A percentile compares a stretch with the other conserved stretches of the same genome.
Evolutionary conservation across 2,888 invertebrate species (phyloP).

Genomic region (Drosophila monieri): DNA sequence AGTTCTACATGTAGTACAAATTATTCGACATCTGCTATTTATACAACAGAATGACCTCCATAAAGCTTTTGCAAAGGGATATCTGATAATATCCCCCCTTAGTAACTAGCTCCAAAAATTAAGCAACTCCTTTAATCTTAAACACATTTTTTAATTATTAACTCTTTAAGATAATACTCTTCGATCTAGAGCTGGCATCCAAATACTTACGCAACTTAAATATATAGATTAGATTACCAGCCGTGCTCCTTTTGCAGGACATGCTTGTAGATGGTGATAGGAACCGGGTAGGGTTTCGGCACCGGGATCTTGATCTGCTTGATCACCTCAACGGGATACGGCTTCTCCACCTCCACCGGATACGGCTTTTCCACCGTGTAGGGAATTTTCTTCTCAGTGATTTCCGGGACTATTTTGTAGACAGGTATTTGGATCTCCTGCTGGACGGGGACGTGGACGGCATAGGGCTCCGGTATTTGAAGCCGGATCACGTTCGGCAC

Average conservation of each 20-base stretch:
- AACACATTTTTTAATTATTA: constrained; percentile 13
- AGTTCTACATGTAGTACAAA: background rate
- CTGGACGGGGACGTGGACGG: constrained; percentile 88
- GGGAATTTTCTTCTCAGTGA: constrained; percentile 89
- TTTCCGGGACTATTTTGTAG: constrained; percentile 89
- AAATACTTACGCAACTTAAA: constrained; percentile 7
- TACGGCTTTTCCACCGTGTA: constrained; percentile 89
- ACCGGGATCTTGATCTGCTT: constrained; percentile 89
- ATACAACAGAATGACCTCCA: background rate
- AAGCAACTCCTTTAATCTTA: background rate
- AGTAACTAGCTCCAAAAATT: background rate
- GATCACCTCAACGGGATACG: constrained; percentile 90
- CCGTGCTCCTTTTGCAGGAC: constrained; percentile 86
- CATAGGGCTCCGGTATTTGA: constrained; percentile 90
- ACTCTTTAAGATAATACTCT: constrained; percentile 8
- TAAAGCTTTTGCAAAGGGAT: background rate
- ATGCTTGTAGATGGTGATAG: constrained; percentile 90
- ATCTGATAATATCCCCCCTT: background rate
- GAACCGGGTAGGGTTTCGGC: constrained; percentile 90
- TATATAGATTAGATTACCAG: constrained; percentile 59
- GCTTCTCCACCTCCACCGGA: constrained; percentile 88
- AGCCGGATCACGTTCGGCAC: constrained; percentile 87
- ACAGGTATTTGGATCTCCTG: constrained; percentile 90
- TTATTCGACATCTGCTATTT: background rate
- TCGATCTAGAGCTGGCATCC: constrained; percentile 6